phyloP scores from a whole-genome alignment of 2,888 invertebrate genomes.

The Anaspis maculata region DNA sequence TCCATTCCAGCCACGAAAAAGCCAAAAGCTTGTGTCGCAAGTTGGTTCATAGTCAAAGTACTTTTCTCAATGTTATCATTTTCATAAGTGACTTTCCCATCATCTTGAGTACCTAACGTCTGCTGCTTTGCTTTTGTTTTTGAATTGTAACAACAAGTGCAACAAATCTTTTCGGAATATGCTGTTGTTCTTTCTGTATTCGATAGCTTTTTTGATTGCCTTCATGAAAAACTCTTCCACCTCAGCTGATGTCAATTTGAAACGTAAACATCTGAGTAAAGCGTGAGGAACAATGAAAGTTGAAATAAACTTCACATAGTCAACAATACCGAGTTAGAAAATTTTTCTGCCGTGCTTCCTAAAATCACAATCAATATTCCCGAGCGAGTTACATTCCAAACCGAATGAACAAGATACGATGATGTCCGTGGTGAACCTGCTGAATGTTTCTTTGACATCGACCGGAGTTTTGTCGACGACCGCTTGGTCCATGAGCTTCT shows the following conservation, averaged over 20 bases:
- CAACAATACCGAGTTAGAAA: slow-evolving; percentile 4
- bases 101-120: slow-evolving; percentile 12
- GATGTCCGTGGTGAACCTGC: slow-evolving; percentile 46
- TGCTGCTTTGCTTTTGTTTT: slow-evolving; percentile 23
- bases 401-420: slow-evolving; percentile 52
- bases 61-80: slow-evolving; percentile 1
- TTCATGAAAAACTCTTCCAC: slow-evolving; percentile 16
- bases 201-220: slow-evolving; percentile 35
- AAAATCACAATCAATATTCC: slow-evolving; percentile 45
- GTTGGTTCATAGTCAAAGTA: slow-evolving; percentile 18
- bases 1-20: slow-evolving; percentile 55
- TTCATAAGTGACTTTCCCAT: slow-evolving; percentile 13
- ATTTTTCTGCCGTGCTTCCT: slow-evolving; percentile 20
- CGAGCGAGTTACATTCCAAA: slow-evolving; percentile 48
- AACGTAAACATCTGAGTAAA: slow-evolving; percentile 2
- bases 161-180: slow-evolving; percentile 43
- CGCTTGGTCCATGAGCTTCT: slow-evolving; percentile 16
- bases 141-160: slow-evolving; percentile 39
- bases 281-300: slow-evolving; percentile 1
- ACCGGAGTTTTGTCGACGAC: slow-evolving; percentile 5
- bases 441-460: slow-evolving; percentile 43
- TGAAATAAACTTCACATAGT: neutral
- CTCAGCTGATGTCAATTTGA: slow-evolving; percentile 3
- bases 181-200: slow-evolving; percentile 32
- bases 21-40: slow-evolving; percentile 8